Conservation (phyloP, 2,113 vertebrate species). For the Oreochromis tanganicae region DNA sequence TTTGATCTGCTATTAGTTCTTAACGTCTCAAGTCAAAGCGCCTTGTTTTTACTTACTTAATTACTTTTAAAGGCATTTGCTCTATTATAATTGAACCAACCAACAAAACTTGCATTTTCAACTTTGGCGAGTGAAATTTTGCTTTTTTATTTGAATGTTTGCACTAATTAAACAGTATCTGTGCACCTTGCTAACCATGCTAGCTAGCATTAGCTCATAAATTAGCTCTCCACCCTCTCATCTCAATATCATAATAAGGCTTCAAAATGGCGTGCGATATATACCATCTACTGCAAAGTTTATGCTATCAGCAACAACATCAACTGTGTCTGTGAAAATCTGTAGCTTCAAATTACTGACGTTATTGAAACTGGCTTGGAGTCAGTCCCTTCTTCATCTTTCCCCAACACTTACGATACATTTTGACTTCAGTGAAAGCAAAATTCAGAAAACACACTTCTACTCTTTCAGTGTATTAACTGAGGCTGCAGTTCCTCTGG, state of each 20-base stretch:
- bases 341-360: neutral
- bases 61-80: rapidly evolving
- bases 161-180: neutral
- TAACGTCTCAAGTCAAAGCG: neutral
- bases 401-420: neutral
- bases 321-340: neutral
- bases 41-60: neutral
- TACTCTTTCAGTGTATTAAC: neutral
- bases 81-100: neutral
- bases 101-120: neutral
- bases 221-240: neutral
- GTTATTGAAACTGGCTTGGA: neutral
- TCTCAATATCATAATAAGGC: neutral
- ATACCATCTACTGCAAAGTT: neutral
- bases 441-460: neutral
- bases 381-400: neutral
- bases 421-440: neutral
- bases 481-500: neutral
- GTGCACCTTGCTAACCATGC: neutral
- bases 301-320: neutral
- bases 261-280: rapidly evolving
- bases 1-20: neutral
- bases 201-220: neutral
- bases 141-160: neutral
- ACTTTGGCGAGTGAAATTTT: neutral